Evolutionary conservation across 2,113 vertebrate species (phyloP).

Genomic region (Chrysemys picta): DNA sequence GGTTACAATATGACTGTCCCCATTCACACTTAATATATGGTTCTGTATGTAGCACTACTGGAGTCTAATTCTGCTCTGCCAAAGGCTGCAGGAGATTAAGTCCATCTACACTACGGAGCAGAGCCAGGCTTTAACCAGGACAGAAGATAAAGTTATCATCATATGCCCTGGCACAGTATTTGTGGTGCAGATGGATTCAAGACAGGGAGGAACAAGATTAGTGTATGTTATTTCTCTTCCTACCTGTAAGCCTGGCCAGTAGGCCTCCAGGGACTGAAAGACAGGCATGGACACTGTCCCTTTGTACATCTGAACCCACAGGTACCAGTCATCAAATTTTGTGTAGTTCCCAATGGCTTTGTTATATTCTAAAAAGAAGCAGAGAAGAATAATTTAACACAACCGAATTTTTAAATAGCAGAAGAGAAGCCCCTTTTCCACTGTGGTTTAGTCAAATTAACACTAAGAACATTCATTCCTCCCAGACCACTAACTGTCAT

Average conservation of each 20-base stretch:
- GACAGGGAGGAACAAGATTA: neutral
- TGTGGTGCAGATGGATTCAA: neutral
- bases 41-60: neutral
- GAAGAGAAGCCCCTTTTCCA: neutral
- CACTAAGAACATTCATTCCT: neutral
- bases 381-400: conserved; percentile 29
- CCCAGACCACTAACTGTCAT: neutral
- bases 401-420: neutral
- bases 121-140: neutral
- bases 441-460: neutral
- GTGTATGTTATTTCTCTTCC: neutral
- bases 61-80: neutral
- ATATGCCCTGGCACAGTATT: neutral
- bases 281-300: conserved; percentile 98
- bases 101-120: neutral
- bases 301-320: conserved; percentile 99
- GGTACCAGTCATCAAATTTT: conserved; percentile 98
- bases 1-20: neutral
- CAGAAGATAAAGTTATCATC: neutral
- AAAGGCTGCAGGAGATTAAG: neutral
- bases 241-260: conserved; percentile 98
- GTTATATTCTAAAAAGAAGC: conserved; percentile 86
- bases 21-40: neutral
- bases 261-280: conserved; percentile 97
- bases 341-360: conserved; percentile 96